Conservation (phyloP, 1,140 invertebrate genomes). For the Tetraneura akinire region DNA sequence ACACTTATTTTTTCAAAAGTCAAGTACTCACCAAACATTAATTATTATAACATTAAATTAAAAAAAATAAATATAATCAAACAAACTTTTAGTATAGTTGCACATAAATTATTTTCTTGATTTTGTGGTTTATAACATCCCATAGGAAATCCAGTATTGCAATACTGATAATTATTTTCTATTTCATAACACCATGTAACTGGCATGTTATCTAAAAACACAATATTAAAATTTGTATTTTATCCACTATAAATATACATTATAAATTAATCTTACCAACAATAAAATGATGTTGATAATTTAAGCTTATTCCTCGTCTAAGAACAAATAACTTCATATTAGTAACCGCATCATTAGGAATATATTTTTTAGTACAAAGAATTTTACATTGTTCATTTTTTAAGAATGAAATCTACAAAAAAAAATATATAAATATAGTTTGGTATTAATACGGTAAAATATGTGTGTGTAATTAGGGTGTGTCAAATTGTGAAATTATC, state of each 20-base stretch:
- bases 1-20: too few species aligned
- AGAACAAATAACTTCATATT: conserved; percentile 76
- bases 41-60: too few species aligned
- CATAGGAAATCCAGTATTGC: conserved; percentile 95
- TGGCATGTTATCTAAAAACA: conserved; percentile 84
- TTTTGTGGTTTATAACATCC: conserved; percentile 71
- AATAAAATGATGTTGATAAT: conserved; percentile 99
- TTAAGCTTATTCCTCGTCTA: conserved; percentile 90
- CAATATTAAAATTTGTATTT: neutral
- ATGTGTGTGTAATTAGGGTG: too few species aligned
- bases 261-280: conserved; percentile 63
- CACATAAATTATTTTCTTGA: conserved; percentile 48
- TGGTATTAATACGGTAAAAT: too few species aligned
- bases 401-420: conserved; percentile 65
- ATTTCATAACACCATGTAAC: conserved; percentile 90
- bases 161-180: conserved; percentile 78
- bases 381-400: conserved; percentile 72
- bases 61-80: too few species aligned
- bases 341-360: conserved; percentile 65
- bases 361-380: conserved; percentile 77
- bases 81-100: conserved; percentile 50
- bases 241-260: neutral
- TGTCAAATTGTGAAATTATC: too few species aligned
- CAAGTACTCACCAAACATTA: too few species aligned
- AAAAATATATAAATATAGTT: conserved; percentile 25